phyloP scores from a whole-genome alignment of 2,113 vertebrate genomes.

The Hydrochoerus hydrochaeris region DNA sequence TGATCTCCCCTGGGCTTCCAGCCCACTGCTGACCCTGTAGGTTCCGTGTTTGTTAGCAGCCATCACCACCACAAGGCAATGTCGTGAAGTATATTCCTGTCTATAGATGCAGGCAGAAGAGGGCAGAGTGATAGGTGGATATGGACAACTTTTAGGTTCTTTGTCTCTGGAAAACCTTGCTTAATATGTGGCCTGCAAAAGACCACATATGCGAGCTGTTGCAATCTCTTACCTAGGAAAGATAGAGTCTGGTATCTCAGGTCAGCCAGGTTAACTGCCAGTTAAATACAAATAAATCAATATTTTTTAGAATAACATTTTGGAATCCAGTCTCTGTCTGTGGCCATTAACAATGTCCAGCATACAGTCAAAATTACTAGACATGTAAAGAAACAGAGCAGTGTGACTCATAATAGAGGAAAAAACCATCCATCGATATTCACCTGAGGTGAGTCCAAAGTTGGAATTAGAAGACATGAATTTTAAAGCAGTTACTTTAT shows the following conservation, averaged over 20 bases:
- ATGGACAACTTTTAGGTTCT: background rate
- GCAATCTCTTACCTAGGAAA: background rate
- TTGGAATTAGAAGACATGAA: background rate
- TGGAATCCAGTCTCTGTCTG: background rate
- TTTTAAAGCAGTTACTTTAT: background rate
- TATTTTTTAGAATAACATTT: background rate
- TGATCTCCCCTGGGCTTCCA: background rate
- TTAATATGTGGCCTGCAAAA: too few species aligned
- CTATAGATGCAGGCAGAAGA: background rate
- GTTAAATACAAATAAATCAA: background rate
- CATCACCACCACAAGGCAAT: background rate
- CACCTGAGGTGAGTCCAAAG: background rate
- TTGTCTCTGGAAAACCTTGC: background rate
- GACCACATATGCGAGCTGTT: background rate
- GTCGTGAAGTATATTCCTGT: background rate
- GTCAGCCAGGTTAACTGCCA: background rate
- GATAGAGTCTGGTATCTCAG: background rate
- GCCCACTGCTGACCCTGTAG: background rate
- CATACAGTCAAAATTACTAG: background rate
- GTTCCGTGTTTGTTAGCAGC: background rate
- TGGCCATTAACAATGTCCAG: background rate
- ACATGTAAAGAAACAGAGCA: background rate
- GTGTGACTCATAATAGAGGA: background rate
- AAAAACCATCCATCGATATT: background rate
- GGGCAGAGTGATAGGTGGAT: background rate